A percentile compares a stretch with the other conserved stretches of the same genome.
Conservation (phyloP, 2,113 vertebrate genomes). For the Nymphicus hollandicus region DNA sequence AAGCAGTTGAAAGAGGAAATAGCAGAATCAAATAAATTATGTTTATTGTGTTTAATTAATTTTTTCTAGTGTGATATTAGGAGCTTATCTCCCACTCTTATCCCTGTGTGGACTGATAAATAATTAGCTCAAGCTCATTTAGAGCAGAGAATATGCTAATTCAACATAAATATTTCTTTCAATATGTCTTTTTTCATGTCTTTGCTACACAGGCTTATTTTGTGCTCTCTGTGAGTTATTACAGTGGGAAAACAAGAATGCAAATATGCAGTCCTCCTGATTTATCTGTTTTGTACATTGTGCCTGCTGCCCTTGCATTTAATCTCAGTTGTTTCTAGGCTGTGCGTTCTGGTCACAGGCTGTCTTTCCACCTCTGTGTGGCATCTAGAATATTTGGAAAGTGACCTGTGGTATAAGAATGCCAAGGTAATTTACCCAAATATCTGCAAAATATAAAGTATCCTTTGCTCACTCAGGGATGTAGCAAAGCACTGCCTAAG, state of each 20-base stretch:
- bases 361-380: background rate
- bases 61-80: conserved; percentile 22
- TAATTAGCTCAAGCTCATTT: conserved; percentile 10
- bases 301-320: conserved; percentile 5
- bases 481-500: background rate
- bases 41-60: conserved; percentile 29
- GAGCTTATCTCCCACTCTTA: background rate
- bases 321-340: conserved; percentile 2
- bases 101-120: background rate
- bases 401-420: background rate
- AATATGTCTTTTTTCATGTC: background rate
- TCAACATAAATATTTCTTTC: background rate
- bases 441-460: background rate
- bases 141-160: background rate
- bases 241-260: background rate
- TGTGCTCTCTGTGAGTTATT: background rate
- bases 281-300: conserved; percentile 34
- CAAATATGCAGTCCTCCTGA: background rate
- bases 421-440: background rate
- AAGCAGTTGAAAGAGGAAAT: background rate
- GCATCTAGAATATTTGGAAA: conserved; percentile 9
- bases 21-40: background rate
- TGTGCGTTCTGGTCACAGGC: background rate
- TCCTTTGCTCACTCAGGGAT: background rate
- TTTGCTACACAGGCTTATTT: background rate